Conservation (phyloP, 2,888 invertebrate genomes). For the Mallateleia sp. region DNA sequence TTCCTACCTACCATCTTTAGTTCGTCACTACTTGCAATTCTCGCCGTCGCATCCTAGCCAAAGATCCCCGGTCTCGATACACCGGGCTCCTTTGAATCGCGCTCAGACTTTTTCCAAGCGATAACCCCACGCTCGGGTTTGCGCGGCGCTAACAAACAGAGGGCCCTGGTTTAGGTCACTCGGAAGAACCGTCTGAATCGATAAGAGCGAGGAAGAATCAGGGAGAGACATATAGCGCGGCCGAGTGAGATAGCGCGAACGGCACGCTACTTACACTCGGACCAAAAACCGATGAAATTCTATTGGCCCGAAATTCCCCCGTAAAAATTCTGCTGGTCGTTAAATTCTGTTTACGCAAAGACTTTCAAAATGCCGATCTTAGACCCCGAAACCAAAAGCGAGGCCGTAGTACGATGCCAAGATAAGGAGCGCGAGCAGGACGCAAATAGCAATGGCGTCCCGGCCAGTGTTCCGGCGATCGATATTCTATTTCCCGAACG, state of each 20-base stretch:
- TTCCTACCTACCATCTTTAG: conserved; percentile 48
- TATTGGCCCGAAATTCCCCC: conserved; percentile 35
- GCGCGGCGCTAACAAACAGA: conserved; percentile 54
- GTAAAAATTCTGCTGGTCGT: conserved; percentile 57
- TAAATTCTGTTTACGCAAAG: too few relatives aligned
- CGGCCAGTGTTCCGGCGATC: conserved; percentile 72
- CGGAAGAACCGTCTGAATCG: conserved; percentile 78
- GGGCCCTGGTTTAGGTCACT: conserved; percentile 74
- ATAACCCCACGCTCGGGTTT: conserved; percentile 56
- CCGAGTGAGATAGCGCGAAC: conserved; percentile 71
- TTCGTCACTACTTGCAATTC: conserved; percentile 39
- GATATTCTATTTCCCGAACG: conserved; percentile 54
- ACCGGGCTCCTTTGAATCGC: conserved; percentile 15
- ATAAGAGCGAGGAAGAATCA: conserved; percentile 77
- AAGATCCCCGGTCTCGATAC: conserved; percentile 42
- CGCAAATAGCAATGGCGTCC: conserved; percentile 65
- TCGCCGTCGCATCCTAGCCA: conserved; percentile 34
- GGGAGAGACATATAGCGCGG: conserved; percentile 61
- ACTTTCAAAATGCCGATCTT: conserved; percentile 9
- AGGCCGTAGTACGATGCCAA: conserved; percentile 53
- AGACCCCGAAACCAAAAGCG: conserved; percentile 6
- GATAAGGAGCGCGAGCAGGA: conserved; percentile 53
- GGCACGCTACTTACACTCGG: conserved; percentile 22
- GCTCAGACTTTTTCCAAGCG: conserved; percentile 63
- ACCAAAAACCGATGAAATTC: conserved; percentile 27